Evolutionary conservation across 2,113 vertebrate species (phyloP), one percentile per base, ranked within the genome.

Genomic region (Crocuta crocuta): DNA sequence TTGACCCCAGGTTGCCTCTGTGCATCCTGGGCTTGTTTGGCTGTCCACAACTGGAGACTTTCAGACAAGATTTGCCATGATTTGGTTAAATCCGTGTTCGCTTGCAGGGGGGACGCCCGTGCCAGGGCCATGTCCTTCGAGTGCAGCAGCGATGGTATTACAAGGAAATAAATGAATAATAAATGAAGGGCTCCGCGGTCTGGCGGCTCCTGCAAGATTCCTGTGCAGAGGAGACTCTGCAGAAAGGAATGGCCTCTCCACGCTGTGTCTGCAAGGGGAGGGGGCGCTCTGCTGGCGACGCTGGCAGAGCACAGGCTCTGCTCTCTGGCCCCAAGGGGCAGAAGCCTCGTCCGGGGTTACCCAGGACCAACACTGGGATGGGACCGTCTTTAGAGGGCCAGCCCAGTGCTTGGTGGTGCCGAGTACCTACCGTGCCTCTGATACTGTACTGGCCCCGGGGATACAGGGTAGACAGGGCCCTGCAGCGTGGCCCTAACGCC

Each of bases 121-220:
- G 79, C 73, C 21, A 43, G 58, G 15, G 45, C 94, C 43, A 0
- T 74, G 81, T 95, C 95, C 96, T 97, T 87, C 0, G 7, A 23
- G 15, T 85, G 73, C 89, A 43, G 53, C 45, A 35, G 94, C 83
- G 88, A 39, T 61, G 24, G 63, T 91, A 74, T 97, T 97, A 96
- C 31, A 91, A 93, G 93, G 94, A 95, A 93, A 90, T 81, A 95
- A 80, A 97, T 98, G 93, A 98, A 97, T 97, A 97, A 98, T 98
- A 87, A 98, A 98, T 97, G 95, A 96, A 96, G 80, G 80, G 45
- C 82, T 98, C 82, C 0, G 6, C 83, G 97, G 80, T 84, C 95
- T 89, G 81, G 28, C 84, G 95, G 84, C 55, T 82, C 33, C 84
- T 92, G 76, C n/a, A 88, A 23, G 90, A 71, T 89, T 93, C 94